Evolutionary conservation across 1,140 invertebrate species (phyloP), one percentile per base, ranked within the genome.

Genomic region (Meloidogyne chitwoodi): DNA sequence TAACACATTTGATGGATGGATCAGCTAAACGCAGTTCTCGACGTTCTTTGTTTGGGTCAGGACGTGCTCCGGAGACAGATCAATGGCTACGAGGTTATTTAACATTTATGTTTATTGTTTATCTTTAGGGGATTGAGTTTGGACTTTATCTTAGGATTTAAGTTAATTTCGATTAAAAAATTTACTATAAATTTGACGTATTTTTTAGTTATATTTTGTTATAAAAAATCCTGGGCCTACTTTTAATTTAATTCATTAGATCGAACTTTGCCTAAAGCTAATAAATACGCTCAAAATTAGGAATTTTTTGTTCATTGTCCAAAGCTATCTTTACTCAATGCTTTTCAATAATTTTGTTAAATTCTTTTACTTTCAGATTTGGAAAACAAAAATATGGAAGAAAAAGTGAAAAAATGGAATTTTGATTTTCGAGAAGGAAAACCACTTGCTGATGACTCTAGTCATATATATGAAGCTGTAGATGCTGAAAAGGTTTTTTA

Each of bases 41-140:
- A 8, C 70, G 70, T 24, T 63, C 70, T 27, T 64, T 73, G 41
- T 73, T 73, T 64, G 70, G 70, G 2, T 27, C 70, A 12, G 48
- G 48, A 61, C 27, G 70, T 34, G 38, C 70, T 34, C 61, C 38
- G 14, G 70, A 73, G 34, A 73, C 70, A 0, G 70, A 73, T 26
- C 44, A 73, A 73, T 73, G 70, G 70, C 24, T 73, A n/a, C 11
- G 56, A 63, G 29, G 56, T 73, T 56, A n/a, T 19, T 72, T 62
- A 61, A 2, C 10, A 6, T 4, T 38, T 38, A 8, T 6, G 10
- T 38, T 4, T 38, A 8, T 31, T 38, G 4, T 38, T 3, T 4
- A 38, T 8, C 10, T 38, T 38, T 38, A 4, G 4, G 4, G 4
- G 4, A 8, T 38, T 10, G 4, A 38, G 10, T 6, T 38, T 38